Conservation (phyloP, 2,888 invertebrate species). For the Helleia helle region DNA sequence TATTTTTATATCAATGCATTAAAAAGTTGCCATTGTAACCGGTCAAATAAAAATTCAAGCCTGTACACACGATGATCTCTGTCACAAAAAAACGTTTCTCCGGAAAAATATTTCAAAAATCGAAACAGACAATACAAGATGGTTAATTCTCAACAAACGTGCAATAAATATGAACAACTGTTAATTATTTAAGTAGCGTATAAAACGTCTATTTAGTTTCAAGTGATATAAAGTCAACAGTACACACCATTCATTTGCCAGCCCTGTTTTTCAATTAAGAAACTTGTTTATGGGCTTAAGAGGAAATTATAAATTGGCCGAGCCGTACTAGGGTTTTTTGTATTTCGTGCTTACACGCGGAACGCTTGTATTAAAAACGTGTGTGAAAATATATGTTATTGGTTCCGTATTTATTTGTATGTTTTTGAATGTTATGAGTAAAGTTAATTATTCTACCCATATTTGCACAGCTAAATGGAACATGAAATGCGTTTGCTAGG, state of each 20-base stretch:
- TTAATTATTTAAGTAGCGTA: conserved; percentile 11
- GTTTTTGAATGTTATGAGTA: no score
- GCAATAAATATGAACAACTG: conserved; percentile 5
- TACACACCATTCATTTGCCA: conserved; percentile 16
- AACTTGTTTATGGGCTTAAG: conserved; percentile 15
- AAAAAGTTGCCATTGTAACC: no score
- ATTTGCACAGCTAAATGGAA: no score
- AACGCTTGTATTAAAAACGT: conserved; percentile 3
- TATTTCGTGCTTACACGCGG: conserved; percentile 6
- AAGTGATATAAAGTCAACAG: conserved; percentile 9
- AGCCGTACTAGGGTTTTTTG: background rate
- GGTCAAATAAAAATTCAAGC: background rate
- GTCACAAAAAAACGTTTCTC: background rate
- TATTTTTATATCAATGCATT: no score
- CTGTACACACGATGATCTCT: background rate
- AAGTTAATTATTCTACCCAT: no score
- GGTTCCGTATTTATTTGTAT: background rate
- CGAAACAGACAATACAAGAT: background rate
- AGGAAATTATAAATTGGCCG: conserved; percentile 8
- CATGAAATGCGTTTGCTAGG: no score
- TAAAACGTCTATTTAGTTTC: conserved; percentile 11
- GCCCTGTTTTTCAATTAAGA: conserved; percentile 21
- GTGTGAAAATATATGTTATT: background rate
- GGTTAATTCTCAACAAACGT: conserved; percentile 2
- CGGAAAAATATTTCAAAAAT: background rate